Conservation (phyloP, 2,888 invertebrate genomes). For the Cenopis cana region DNA sequence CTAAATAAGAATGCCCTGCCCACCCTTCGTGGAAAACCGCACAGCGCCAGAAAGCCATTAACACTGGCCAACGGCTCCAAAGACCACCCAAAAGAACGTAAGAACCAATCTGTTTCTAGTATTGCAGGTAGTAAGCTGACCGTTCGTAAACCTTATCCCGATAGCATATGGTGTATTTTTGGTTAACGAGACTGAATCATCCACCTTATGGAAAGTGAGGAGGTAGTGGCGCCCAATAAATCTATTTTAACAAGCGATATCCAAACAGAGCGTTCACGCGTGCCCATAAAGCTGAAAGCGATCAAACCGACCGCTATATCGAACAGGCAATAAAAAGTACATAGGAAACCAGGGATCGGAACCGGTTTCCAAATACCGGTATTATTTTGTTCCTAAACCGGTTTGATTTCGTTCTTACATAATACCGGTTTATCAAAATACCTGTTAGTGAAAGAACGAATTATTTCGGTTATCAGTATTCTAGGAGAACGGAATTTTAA, state of each 20-base stretch:
- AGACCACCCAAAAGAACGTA: neutral
- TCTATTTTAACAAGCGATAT: conserved; percentile 42
- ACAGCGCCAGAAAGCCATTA: conserved; percentile 27
- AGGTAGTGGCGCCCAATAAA: conserved; percentile 26
- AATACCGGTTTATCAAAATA: too few relatives aligned
- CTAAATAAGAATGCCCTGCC: conserved; percentile 2
- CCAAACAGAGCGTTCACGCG: conserved; percentile 39
- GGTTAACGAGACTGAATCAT: neutral
- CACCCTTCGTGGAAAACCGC: conserved; percentile 19
- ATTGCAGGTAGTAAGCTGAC: neutral
- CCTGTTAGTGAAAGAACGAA: too few relatives aligned
- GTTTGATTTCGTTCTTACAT: too few relatives aligned
- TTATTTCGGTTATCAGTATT: too few relatives aligned
- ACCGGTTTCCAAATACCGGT: too few relatives aligned
- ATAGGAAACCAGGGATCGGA: too few relatives aligned
- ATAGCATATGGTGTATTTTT: neutral
- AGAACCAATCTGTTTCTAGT: neutral
- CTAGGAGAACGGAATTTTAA: too few relatives aligned
- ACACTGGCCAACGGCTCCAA: neutral
- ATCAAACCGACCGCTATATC: conserved; percentile 25
- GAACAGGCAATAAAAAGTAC: neutral
- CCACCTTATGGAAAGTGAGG: neutral
- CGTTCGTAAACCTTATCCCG: neutral
- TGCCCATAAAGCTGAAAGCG: conserved; percentile 20
- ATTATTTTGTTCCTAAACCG: too few relatives aligned